phyloP scores from a whole-genome alignment of 35 echinoderm and acorn worm species.

The Antedon bifida region DNA sequence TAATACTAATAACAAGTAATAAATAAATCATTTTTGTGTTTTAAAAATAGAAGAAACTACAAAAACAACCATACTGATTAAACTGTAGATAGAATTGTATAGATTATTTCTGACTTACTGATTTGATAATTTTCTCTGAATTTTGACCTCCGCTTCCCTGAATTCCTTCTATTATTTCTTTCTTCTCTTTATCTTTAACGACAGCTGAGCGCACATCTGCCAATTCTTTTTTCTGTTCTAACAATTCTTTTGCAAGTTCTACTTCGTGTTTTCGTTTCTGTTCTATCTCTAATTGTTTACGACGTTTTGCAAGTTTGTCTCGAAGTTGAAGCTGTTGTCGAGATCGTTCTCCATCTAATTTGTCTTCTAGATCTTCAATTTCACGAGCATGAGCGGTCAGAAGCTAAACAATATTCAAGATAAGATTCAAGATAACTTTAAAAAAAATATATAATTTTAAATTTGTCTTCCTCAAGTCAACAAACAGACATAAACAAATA shows the following conservation, averaged over 20 bases:
- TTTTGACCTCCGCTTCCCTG: slow-evolving; percentile 46
- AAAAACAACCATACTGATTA: no score
- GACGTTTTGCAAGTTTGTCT: slow-evolving; percentile 57
- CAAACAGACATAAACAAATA: no score
- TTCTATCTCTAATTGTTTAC: slow-evolving; percentile 46
- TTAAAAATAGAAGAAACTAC: neutral
- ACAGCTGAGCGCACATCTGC: slow-evolving; percentile 55
- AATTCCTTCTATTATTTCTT: slow-evolving; percentile 79
- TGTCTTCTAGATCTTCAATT: slow-evolving; percentile 82
- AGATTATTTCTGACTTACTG: slow-evolving; percentile 50
- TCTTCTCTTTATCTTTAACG: slow-evolving; percentile 59
- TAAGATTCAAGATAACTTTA: neutral
- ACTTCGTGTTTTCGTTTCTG: slow-evolving; percentile 63
- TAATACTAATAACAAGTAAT: no score
- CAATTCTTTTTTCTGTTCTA: slow-evolving; percentile 92
- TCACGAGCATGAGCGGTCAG: slow-evolving; percentile 64
- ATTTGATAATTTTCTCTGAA: slow-evolving; percentile 56
- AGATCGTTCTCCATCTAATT: slow-evolving; percentile 47
- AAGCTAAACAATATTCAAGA: slow-evolving; percentile 8
- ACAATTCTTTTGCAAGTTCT: slow-evolving; percentile 48
- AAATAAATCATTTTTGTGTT: no score
- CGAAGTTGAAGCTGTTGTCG: slow-evolving; percentile 51
- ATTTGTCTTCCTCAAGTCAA: no score
- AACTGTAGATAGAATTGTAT: no score
- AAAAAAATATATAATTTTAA: no score